A percentile compares a stretch with the other conserved stretches of the same genome.
Conservation (phyloP, 2,113 vertebrate species). For the Peromyscus polionotus region DNA sequence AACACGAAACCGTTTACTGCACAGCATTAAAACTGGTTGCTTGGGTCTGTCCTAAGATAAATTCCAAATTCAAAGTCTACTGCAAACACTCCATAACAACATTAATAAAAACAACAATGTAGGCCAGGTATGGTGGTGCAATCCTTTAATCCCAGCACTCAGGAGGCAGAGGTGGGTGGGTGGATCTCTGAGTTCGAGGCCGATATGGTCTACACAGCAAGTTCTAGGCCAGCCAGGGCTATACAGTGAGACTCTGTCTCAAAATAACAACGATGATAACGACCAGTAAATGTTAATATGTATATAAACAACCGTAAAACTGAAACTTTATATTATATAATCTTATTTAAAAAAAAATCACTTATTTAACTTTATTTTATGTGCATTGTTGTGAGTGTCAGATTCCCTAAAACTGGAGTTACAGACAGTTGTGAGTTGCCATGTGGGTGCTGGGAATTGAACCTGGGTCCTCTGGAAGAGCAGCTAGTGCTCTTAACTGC, state of each 20-base stretch:
- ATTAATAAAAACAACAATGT: not conserved
- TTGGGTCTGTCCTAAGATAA: slow-evolving; percentile 47
- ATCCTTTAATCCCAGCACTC: not conserved
- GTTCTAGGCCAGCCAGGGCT: not conserved
- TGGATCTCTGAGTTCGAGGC: not conserved
- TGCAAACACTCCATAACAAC: slow-evolving; percentile 22
- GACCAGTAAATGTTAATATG: not conserved
- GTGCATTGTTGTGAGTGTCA: too few species aligned
- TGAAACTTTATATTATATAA: slow-evolving; percentile 5
- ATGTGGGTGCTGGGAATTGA: too few species aligned
- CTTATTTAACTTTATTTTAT: too few species aligned
- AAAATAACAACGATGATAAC: not conserved
- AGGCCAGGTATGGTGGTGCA: not conserved
- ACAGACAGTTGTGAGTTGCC: too few species aligned
- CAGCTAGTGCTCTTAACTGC: too few species aligned
- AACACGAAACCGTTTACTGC: slow-evolving; percentile 49
- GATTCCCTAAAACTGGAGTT: too few species aligned
- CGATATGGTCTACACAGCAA: not conserved
- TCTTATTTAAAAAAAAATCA: too few species aligned
- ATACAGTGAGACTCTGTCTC: not conserved
- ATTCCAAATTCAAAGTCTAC: slow-evolving; percentile 43
- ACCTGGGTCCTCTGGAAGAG: too few species aligned
- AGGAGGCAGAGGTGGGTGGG: not conserved
- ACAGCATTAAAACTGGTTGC: slow-evolving; percentile 35
- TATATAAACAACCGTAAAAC: not conserved